Base-by-base conservation (phyloP, 2,888 invertebrate genomes). In the Thera obeliscata region DNA sequence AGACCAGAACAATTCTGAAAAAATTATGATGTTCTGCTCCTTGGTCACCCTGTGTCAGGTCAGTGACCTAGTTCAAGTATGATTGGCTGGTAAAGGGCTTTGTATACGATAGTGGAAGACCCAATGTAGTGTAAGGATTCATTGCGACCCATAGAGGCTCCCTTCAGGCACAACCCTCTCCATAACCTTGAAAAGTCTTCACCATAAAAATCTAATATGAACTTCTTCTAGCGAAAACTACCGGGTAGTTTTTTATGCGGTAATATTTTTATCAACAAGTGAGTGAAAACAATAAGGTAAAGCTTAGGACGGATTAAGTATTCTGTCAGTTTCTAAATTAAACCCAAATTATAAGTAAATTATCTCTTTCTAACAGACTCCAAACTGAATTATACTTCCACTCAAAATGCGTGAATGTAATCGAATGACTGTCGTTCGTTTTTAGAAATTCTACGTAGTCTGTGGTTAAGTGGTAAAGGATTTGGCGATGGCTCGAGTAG, bases 341-440 rank as follows among this genome's bases (percentile, higher is more conserved):
- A 64, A 54, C 22, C 35, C 43, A 33, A 50, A 46, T 58, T 48
- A 41, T 64, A 59, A 64, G 58, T 64, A 48, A 59, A 59, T 59
- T 55, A 64, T 59, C 54, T 22, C 54, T 58, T 52, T 54, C 46
- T 36, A 58, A 50, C 35, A 12, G 36, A 61, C 35, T 12, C 52
- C 43, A 62, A 65, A 52, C 38, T 54, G 62, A 64, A 67, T 73
- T 61, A 54, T 60, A 61, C 50, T 56, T 65, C 57, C 65, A 64
- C 50, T 59, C 46, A 56, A 68, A 66, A 72, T 73, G 69, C 73
- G 70, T 65, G 63, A 60, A 58, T 63, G 33, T 77, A 77, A 78
- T 76, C 69, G 73, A 79, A 79, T 79, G 73, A 79, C 74, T 66
- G 71, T 76, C 74, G 74, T 63, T 46, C 74, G 74, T 63, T 65